Evolutionary conservation across 2,888 invertebrate species (phyloP).

Genomic region (Eristalinus sepulchralis): DNA sequence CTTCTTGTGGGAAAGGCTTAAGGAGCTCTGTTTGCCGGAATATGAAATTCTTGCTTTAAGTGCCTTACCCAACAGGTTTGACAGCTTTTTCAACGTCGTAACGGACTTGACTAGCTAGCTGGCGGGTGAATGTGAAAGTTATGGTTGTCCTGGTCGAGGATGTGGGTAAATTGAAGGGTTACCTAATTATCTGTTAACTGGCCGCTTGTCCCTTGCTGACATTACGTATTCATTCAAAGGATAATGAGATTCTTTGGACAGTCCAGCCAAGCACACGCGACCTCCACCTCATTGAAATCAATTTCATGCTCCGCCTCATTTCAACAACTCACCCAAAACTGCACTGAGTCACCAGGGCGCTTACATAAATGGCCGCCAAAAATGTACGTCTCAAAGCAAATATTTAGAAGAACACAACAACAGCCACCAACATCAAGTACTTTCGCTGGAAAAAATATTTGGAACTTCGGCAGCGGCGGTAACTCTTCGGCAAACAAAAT

Average conservation of each 20-base stretch:
- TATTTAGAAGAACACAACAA: not conserved
- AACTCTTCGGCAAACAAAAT: not conserved
- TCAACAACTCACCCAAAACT: too few relatives aligned
- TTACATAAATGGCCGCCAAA: not conserved
- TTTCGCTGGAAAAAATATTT: slow-evolving; percentile 36
- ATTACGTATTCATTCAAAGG: not conserved
- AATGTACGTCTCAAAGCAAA: not conserved
- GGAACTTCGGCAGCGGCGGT: not conserved
- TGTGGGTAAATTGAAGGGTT: not conserved
- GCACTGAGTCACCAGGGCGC: too few relatives aligned
- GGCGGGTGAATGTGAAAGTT: not conserved
- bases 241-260: not conserved
- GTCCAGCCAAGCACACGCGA: too few relatives aligned
- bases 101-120: not conserved
- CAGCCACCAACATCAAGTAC: slow-evolving; percentile 7
- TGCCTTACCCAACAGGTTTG: not conserved
- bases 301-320: too few relatives aligned
- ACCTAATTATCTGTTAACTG: not conserved
- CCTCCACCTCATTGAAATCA: too few relatives aligned
- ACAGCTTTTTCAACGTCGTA: not conserved
- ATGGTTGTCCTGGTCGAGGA: too few relatives aligned
- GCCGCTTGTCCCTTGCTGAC: not conserved
- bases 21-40: not conserved
- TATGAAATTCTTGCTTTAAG: not conserved
- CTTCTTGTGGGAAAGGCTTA: not conserved